Evolutionary conservation across 1,140 invertebrate species (phyloP), one percentile per base, ranked within the genome.

Genomic region (Bombus consobrinus): DNA sequence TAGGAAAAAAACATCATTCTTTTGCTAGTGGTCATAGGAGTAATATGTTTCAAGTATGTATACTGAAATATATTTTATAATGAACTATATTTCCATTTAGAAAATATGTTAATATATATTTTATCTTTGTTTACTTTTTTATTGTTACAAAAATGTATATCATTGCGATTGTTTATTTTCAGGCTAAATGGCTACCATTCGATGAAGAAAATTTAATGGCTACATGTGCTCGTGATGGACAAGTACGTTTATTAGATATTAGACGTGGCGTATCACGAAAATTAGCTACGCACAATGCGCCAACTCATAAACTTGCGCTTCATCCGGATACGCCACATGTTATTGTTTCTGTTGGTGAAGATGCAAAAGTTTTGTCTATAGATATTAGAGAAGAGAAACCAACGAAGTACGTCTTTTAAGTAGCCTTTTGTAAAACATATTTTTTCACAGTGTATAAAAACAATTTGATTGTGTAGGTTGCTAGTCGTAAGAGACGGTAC

Each of bases 31-130:
- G 98, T 5, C 98, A 99, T 94, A 96, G 96, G 72, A 96, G 97
- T 57, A 99, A 99, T 94, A 97, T 99, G 34, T 99, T 99, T 95
- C 98, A 99, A 97, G 96, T 98, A 96, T 95, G 96, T 97, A 94
- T 68, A 68, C 8, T 22, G 18, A 32, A 66, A 66, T 66, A 66
- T 66, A 66, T 66, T 34, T 66, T 34, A 6, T 32, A 18, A 66
- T 66, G 15, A 34, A 66, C 1, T 66, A 15, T 15, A 32, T 34
- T 66, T 69, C 10, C 8, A 69, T 69, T 25, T 25, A 22, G 13
- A 62, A 25, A 25, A 32, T 62, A 18, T n/a, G 37, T 71, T 71
- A 68, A 37, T 37, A n/a, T 94, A 97, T 72, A 22, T 93, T 96
- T 41, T 79, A 80, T 74, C 6, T 89, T 32, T 79, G 53, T 87